phyloP scores from a whole-genome alignment of 2,888 invertebrate genomes.

The Saturnia japonica region DNA sequence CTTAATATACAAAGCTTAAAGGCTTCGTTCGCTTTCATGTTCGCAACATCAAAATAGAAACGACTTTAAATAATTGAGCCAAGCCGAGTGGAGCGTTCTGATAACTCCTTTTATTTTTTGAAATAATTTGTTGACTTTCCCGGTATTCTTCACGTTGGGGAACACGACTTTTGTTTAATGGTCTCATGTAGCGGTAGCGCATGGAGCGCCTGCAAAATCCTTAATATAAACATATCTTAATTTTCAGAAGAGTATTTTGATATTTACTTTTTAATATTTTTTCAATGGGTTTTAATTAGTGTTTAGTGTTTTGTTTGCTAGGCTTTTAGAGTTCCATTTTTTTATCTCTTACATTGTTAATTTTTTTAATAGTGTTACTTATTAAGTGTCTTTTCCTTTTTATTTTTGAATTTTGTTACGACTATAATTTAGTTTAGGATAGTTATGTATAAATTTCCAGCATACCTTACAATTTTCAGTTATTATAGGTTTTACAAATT shows the following conservation, averaged over 20 bases:
- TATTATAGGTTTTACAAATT: too few species aligned
- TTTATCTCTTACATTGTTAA: too few species aligned
- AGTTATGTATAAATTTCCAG: too few species aligned
- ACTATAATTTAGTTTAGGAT: too few species aligned
- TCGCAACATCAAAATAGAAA: constrained; percentile 8
- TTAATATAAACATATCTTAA: not conserved
- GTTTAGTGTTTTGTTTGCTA: too few species aligned
- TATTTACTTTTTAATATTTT: too few species aligned
- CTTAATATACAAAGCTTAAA: constrained; percentile 12
- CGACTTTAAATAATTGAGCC: not conserved
- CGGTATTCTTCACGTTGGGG: not conserved
- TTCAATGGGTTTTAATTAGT: too few species aligned
- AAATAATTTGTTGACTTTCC: not conserved
- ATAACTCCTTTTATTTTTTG: not conserved
- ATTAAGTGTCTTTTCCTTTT: too few species aligned
- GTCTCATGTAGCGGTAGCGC: not conserved
- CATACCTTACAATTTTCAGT: too few species aligned
- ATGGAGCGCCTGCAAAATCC: not conserved
- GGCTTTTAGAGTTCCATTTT: too few species aligned
- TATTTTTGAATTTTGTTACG: too few species aligned
- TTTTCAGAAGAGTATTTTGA: not conserved
- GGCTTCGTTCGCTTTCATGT: constrained; percentile 17
- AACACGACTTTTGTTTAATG: not conserved
- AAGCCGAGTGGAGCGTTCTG: not conserved
- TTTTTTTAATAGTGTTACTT: too few species aligned